Evolutionary conservation across 2,113 vertebrate genomes (phyloP).

Genomic region (Gnathonemus longibarbis): DNA sequence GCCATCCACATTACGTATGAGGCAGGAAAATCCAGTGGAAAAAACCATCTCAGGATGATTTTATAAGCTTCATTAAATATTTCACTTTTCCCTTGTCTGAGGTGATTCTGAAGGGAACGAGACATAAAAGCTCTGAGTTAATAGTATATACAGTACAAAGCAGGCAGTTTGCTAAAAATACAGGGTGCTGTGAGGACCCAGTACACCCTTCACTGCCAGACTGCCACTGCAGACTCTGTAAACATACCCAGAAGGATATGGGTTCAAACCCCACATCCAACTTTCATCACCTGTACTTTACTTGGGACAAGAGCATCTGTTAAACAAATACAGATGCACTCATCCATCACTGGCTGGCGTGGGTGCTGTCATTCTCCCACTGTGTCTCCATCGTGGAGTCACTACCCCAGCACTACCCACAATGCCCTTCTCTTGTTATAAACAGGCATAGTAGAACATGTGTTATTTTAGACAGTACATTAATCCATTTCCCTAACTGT

Average conservation of each 20-base stretch:
- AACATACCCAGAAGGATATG: neutral
- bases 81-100: neutral
- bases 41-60: neutral
- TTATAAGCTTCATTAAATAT: conserved; percentile 16
- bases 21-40: neutral
- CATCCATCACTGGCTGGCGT: neutral
- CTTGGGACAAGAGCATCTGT: neutral
- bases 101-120: neutral
- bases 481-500: neutral
- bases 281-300: neutral
- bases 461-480: neutral
- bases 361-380: neutral
- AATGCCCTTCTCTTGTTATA: neutral
- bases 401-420: neutral
- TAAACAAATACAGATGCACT: neutral
- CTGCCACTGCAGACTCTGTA: neutral
- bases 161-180: neutral
- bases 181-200: neutral
- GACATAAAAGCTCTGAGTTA: neutral
- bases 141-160: neutral
- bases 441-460: neutral
- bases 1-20: neutral
- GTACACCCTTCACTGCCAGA: neutral
- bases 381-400: neutral
- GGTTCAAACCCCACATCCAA: neutral